A percentile compares a stretch with the other conserved stretches of the same genome.
phyloP scores from a whole-genome alignment of 2,797 vertebrate species.

The Mormyrops boulengeri region DNA sequence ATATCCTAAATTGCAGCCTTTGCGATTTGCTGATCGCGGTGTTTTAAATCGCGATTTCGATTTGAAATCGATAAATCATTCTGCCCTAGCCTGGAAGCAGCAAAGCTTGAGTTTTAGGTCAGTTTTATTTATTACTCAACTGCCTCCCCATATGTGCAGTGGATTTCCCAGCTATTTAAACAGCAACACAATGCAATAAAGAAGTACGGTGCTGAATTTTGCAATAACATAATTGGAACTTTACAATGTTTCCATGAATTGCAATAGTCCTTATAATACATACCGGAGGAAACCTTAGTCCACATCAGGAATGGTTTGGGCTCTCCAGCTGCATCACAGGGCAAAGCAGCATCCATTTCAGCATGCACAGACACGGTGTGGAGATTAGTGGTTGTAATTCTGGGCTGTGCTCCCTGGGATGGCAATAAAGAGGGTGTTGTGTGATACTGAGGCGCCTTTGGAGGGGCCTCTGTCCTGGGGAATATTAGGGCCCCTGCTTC shows the following conservation, averaged over 20 bases:
- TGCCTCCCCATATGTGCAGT: background rate
- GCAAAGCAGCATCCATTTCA: conserved; percentile 67
- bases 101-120: background rate
- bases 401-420: conserved; percentile 56
- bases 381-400: conserved; percentile 53
- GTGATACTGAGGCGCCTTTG: conserved; percentile 31
- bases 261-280: conserved; percentile 30
- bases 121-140: background rate
- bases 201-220: background rate
- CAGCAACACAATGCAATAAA: background rate
- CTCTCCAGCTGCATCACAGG: conserved; percentile 70
- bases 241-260: background rate
- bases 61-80: background rate
- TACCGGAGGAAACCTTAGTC: conserved; percentile 84
- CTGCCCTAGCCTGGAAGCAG: background rate
- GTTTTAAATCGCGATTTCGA: background rate
- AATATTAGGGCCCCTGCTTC: conserved; percentile 29
- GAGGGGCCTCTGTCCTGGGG: conserved; percentile 31
- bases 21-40: background rate
- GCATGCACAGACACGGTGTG: conserved; percentile 62
- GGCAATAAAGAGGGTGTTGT: conserved; percentile 46
- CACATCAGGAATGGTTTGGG: conserved; percentile 77
- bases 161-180: background rate
- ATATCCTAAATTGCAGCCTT: background rate
- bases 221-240: background rate